These are phyloP conservation scores for Eudemis profundana DNA, from an alignment of 2,888 invertebrate genomes.

Conservation along the genomic window DNA sequence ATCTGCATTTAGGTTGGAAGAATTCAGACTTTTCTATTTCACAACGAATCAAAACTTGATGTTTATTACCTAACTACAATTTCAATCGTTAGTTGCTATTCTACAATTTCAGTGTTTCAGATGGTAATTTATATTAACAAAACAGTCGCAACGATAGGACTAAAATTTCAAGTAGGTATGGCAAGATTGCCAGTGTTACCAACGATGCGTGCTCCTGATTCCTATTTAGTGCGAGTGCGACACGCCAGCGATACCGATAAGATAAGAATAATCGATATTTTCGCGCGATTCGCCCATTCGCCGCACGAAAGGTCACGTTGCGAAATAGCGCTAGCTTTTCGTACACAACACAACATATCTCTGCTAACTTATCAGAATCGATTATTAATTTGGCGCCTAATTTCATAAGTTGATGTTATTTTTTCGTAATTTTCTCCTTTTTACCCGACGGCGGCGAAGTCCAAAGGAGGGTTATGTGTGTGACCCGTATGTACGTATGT, in stretches of 20 bases:
- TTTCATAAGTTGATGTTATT: background rate
- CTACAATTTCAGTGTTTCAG: background rate
- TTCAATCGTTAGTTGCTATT: background rate
- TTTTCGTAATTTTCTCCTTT: background rate
- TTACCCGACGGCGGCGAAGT: background rate
- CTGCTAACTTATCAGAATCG: constrained; percentile 24
- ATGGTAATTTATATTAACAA: background rate
- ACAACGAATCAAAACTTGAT: no score
- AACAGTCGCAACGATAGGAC: background rate
- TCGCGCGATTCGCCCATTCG: constrained; percentile 77
- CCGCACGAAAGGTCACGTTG: constrained; percentile 81
- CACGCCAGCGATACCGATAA: constrained; percentile 78
- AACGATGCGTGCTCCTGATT: constrained; percentile 67
- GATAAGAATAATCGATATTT: constrained; percentile 72
- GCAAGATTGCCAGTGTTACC: constrained; percentile 32
- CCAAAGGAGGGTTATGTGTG: no score
- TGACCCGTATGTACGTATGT: no score
- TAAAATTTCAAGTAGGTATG: constrained; percentile 9
- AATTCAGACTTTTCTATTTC: no score
- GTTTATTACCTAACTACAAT: no score
- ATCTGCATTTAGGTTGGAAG: no score
- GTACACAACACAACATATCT: constrained; percentile 24
- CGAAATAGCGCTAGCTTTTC: constrained; percentile 67
- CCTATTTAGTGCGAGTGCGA: constrained; percentile 69
- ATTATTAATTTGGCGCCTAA: constrained; percentile 14